Conservation (phyloP, 2,797 vertebrate species). For the Heterohyrax brucei region DNA sequence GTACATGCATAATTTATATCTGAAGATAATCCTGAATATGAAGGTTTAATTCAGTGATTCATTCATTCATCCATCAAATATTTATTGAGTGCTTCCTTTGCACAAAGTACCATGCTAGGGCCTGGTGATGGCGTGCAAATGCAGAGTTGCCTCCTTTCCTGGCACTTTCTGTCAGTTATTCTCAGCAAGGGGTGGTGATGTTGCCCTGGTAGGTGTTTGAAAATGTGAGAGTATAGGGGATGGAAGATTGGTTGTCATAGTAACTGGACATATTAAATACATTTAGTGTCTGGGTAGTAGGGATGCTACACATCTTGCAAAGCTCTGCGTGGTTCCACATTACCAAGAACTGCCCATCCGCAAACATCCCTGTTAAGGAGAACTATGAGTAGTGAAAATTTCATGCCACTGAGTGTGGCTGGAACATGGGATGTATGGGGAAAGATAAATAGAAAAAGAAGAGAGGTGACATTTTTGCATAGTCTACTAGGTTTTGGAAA, state of each 20-base stretch:
- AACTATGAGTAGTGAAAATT: background rate
- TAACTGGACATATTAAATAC: background rate
- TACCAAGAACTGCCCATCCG: background rate
- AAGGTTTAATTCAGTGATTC: conserved; percentile 54
- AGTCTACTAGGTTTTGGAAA: background rate
- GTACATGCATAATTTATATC: background rate
- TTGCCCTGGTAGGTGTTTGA: background rate
- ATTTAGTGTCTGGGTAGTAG: background rate
- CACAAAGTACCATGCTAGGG: background rate
- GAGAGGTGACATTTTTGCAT: background rate
- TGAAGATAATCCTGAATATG: conserved; percentile 4
- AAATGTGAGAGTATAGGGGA: background rate
- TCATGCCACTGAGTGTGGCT: background rate
- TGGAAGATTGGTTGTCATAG: background rate
- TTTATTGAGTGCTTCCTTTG: background rate
- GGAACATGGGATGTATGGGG: background rate
- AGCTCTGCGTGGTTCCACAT: background rate
- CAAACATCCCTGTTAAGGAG: background rate
- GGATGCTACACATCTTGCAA: background rate
- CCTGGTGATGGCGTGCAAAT: background rate
- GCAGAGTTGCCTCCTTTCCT: background rate
- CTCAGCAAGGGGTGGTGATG: background rate
- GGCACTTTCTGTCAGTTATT: conserved; percentile 20
- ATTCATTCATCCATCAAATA: conserved; percentile 30
- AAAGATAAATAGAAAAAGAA: background rate